These are phyloP conservation scores for Myotis lucifugus DNA, from an alignment of 2,113 vertebrate species.

Conservation along the genomic window DNA sequence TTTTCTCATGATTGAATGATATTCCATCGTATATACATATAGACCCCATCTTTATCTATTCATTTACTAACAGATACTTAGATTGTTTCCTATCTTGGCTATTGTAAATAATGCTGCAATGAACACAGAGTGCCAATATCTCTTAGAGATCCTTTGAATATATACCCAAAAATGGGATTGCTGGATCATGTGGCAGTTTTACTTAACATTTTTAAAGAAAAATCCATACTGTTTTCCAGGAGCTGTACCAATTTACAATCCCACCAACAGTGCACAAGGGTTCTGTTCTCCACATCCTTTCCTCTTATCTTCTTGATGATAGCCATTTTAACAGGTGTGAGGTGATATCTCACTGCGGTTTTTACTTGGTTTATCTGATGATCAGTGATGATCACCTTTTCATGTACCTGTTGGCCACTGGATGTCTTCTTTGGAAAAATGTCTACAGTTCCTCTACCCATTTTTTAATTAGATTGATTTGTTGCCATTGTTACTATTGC, in stretches of 20 bases:
- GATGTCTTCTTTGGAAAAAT: background rate
- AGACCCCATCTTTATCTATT: background rate
- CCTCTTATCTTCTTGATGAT: background rate
- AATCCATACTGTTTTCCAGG: background rate
- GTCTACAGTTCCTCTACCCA: background rate
- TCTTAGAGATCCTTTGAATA: background rate
- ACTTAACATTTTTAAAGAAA: background rate
- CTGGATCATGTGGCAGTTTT: background rate
- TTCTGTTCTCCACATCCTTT: background rate
- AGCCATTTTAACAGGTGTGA: background rate
- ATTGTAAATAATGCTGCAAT: background rate
- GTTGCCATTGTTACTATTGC: background rate
- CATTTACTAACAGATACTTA: background rate
- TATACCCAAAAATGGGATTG: background rate
- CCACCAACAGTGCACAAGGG: background rate
- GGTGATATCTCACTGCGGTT: background rate
- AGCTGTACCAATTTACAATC: background rate
- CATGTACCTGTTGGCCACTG: background rate
- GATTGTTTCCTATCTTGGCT: background rate
- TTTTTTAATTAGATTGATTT: background rate
- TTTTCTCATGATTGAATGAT: background rate
- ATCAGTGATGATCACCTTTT: background rate
- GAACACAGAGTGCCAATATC: background rate
- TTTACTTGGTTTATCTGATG: background rate
- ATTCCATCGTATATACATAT: background rate